Evolutionary conservation across 2,797 vertebrate species (phyloP), one percentile per base, ranked within the genome.

Genomic region (Coregonus suidteri): DNA sequence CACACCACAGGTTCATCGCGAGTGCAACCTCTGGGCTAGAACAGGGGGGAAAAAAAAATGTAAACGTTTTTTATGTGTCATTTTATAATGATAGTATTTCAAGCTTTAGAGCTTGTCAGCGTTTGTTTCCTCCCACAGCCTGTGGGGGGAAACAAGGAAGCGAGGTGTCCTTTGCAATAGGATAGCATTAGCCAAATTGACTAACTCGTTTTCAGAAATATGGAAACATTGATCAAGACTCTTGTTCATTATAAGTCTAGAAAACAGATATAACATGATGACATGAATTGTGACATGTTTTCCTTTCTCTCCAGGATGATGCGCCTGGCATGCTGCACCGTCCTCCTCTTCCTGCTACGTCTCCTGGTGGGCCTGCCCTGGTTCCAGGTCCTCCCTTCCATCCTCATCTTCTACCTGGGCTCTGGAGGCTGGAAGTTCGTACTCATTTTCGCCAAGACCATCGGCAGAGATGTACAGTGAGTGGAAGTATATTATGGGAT

Each of bases 341-440:
- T 87, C 0, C 84, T 97, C 83, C 93, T 98, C 77, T 93, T 98
- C 16, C 90, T 97, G 84, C 87, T 97, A 90, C 93, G 93, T 88
- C 86, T 97, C 85, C 90, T 95, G 84, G 85, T 95, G 81, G 95
- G 92, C 66, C 82, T 99, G 80, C 93, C 97, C 13, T 99, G 98
- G 98, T 89, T 87, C 77, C 97, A 98, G 84, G 94, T 97, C 69
- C 78, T 96, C 35, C 95, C 96, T 0, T 94, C 95, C 67, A 81
- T 96, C 80, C 82, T 96, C 18, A 93, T 98, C 74, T 95, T 98
- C 85, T 99, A 97, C 91, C 91, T 99, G 88, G 97, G 94, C 41
- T 95, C 95, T 0, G 96, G 97, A 0, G 97, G 98, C 91, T 98
- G 97, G 97, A 94, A 83, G 5, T 99, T 96, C 75, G 71, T 97